phyloP scores from a whole-genome alignment of 2,113 vertebrate genomes.

The Bos indicus region DNA sequence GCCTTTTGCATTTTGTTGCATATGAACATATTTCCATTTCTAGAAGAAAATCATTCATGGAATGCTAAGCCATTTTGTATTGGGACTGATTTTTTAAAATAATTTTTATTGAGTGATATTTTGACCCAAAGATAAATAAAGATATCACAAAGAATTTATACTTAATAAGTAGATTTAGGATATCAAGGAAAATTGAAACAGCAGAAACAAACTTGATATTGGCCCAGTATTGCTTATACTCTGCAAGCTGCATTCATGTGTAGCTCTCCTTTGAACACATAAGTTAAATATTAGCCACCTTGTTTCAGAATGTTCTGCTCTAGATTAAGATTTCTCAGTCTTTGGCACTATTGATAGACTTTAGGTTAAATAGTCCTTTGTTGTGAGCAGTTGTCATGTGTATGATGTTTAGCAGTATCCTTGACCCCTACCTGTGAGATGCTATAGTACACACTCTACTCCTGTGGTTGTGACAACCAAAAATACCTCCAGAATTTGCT shows the following conservation, averaged over 20 bases:
- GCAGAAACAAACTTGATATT: not conserved
- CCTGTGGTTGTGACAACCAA: not conserved
- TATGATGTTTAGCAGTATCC: not conserved
- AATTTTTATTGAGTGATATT: not conserved
- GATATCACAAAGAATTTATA: not conserved
- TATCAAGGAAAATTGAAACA: not conserved
- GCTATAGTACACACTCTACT: not conserved
- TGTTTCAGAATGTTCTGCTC: not conserved
- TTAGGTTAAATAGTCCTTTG: not conserved
- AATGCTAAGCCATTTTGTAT: not conserved
- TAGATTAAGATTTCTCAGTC: not conserved
- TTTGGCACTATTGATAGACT: not conserved
- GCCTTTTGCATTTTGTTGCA: not conserved
- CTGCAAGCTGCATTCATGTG: not conserved
- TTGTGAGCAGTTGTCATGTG: not conserved
- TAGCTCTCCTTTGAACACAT: not conserved
- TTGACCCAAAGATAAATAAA: not conserved
- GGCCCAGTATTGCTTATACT: not conserved
- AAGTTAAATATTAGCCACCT: not conserved
- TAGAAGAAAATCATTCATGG: not conserved
- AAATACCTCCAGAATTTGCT: not conserved
- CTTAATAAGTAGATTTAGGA: not conserved
- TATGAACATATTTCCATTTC: not conserved
- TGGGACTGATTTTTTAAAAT: not conserved
- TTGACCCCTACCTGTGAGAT: not conserved